Evolutionary conservation across 2,797 vertebrate genomes (phyloP), one percentile per base, ranked within the genome.

Genomic region (Fistularia tabacaria): DNA sequence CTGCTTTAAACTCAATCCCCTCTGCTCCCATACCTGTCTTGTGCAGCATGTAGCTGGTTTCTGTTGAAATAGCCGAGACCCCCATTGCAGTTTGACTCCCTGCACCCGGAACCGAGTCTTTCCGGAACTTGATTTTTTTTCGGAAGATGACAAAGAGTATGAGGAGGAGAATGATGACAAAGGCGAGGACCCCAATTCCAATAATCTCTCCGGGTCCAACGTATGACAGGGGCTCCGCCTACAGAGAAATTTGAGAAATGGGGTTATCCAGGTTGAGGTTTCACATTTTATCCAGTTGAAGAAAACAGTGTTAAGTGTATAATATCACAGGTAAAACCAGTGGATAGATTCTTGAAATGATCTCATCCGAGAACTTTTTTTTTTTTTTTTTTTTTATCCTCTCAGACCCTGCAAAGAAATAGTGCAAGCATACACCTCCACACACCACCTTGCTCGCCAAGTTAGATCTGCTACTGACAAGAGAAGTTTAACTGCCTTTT

Each of bases 171-270:
- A 97, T 80, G 78, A 98, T 93, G 81, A 97, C 90, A 45, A 95
- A 94, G 38, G 92, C 88, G 4, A 98, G 93, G 41, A 93, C 93
- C 0, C 94, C 93, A 6, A 98, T 96, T 62, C 97, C 96, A 36
- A 98, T 94, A 42, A 99, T 89, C 75, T 99, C 96, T 71, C 94
- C 95, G 6, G 95, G 96, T 52, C 96, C 97, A 0, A 98, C 84
- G 0, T 97, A 98, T 0, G 96, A 91, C 77, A 96, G 88, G 0
- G 77, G 74, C 74, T 95, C 94, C 0, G 93, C 93, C 88, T 96
- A 91, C 64, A 36, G 38, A 38, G 10, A n/a, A 3, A 12, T 11
- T n/a, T 51, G 46, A 41, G 65, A 10, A 40, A 46, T 48, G 44
- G 10, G n/a, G 43, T 13, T 45, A 37, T 38, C 36, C 25, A n/a